Base-by-base conservation (phyloP, 2,797 vertebrate species). In the Myripristis jacobus region DNA sequence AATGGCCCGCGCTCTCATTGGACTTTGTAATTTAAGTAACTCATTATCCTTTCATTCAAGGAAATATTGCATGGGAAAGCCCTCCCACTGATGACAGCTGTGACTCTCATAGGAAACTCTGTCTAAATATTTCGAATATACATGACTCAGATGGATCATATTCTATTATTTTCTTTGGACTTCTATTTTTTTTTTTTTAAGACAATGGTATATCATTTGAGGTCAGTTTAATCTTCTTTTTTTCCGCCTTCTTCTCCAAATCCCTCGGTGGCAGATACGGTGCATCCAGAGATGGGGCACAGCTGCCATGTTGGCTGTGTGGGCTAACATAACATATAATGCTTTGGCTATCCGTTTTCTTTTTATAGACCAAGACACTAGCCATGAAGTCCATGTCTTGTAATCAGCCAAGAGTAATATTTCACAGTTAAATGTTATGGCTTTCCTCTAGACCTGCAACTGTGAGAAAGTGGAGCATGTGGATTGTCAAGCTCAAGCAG, bases 291-390 rank as follows among this genome's bases (percentile, higher is more conserved):
- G 91, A 93, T 53, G 52, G 86, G 90, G 79, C 84, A 79, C 92
- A 95, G 92, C 91, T 95, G 92, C 69, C 77, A 84, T 81, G 80
- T 82, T 76, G 69, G 6, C 83, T 83, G 68, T 53, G 52, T 80
- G 89, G 51, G 81, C 73, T 85, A 86, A 81, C 66, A 63, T 71
- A 89, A 90, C 91, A 88, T 59, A 78, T 29, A 50, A 80, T 56
- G 67, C 88, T 84, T 73, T 58, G 80, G 46, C 79, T 86, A 87
- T 92, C 86, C 80, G 83, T 90, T 86, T 83, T 88, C 68, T 92
- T 93, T 94, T 91, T 92, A 93, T 85, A 91, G 89, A 85, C 70
- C 36, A 79, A 88, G 75, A 82, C 70, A 72, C 86, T 82, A 66
- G 36, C 75, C 81, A 72, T 81, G 70, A 93, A 93, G 90, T 93